phyloP scores from a whole-genome alignment of 2,797 vertebrate species.

The Labeo calbasu region DNA sequence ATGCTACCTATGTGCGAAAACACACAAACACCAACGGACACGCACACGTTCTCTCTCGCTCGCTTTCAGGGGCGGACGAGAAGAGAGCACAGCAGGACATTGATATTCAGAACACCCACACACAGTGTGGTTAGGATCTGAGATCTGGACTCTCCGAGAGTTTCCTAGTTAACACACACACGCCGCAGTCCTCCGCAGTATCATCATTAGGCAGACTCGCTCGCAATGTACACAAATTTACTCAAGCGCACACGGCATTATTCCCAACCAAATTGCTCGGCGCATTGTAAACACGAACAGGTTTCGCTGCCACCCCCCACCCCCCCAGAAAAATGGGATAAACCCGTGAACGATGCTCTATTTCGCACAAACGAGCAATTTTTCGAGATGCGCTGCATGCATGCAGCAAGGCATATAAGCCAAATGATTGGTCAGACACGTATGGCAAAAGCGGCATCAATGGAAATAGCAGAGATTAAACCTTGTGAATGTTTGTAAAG shows the following conservation, averaged over 20 bases:
- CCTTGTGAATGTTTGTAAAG: constrained; percentile 58
- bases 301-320: neutral
- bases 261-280: constrained; percentile 27
- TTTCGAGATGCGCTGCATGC: neutral
- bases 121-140: constrained; percentile 57
- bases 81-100: constrained; percentile 54
- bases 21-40: constrained; percentile 37
- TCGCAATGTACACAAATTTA: constrained; percentile 26
- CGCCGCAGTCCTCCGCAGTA: constrained; percentile 56
- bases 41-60: constrained; percentile 60
- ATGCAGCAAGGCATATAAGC: neutral
- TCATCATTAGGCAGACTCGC: constrained; percentile 55
- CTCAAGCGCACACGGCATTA: constrained; percentile 21
- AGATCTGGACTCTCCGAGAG: constrained; percentile 68
- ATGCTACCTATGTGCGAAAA: constrained; percentile 23
- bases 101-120: constrained; percentile 64
- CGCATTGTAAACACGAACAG: constrained; percentile 35
- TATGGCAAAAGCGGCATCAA: neutral
- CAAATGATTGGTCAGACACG: constrained; percentile 7
- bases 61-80: constrained; percentile 58
- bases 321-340: neutral
- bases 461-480: constrained; percentile 30
- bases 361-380: neutral
- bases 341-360: neutral
- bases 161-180: constrained; percentile 64